Evolutionary conservation across 2,888 invertebrate species (phyloP), one percentile per base, ranked within the genome.

Genomic region (Zygaena filipendulae): DNA sequence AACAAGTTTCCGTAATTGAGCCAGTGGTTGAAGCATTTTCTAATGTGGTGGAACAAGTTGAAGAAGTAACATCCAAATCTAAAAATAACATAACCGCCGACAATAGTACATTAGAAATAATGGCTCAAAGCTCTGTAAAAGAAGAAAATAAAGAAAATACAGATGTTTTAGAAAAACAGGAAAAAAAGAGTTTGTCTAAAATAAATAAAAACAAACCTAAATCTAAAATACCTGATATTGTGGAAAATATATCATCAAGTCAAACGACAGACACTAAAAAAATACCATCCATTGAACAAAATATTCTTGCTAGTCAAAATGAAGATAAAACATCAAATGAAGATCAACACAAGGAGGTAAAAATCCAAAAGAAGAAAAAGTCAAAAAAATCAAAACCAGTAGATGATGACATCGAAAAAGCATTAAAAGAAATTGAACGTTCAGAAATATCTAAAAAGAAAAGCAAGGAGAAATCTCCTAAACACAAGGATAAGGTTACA

Each of bases 341-440:
- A 20, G 31, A 32, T 19, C 23, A 25, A 20, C 13, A 11, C 7
- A 25, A 30, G 4, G 24, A 34, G 27, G 1, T 5, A 5, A 40
- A 36, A 18, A 18, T 13, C 6, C 18, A 22, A 7, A 16, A 16
- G 7, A 52, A 52, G 40, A 58, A 52, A 31, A 34, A 40, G 32
- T 30, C 13, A 13, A 22, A 22, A 13, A 23, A 25, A 5, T 19
- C 21, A 33, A 44, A 32, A 21, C 30, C 45, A 33, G 30, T 44
- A 3, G 52, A 56, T 33, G 58, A 64, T 33, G 64, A 68, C 28
- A 57, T 58, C 30, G 64, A 64, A 31, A 59, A 49, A 32, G 59
- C 59, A 30, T 37, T 63, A 3, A 54, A 58, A 42, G 59, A 61
- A 36, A 63, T 62, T 31, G 59, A 62, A 44, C 42, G 50, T 27